These are phyloP conservation scores for Acrobasis suavella DNA, from an alignment of 2,888 invertebrate genomes.

Conservation along the genomic window DNA sequence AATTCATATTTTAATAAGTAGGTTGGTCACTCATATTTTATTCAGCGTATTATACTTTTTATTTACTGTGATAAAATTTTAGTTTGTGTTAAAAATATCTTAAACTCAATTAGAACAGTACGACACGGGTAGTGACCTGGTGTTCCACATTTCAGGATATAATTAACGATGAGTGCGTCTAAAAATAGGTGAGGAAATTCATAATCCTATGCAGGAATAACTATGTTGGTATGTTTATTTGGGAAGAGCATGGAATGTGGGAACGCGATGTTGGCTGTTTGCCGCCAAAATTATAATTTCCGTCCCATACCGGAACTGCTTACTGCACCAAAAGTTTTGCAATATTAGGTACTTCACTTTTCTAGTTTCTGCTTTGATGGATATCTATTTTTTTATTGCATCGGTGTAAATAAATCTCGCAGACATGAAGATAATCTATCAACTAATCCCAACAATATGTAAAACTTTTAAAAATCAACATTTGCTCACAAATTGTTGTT, in stretches of 20 bases:
- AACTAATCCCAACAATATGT: too few species aligned
- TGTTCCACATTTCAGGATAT: constrained; percentile 56
- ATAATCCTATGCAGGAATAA: constrained; percentile 18
- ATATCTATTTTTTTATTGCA: too few species aligned
- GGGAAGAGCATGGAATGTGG: not conserved
- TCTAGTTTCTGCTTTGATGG: too few species aligned
- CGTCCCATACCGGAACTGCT: not conserved
- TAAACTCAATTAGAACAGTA: constrained; percentile 30
- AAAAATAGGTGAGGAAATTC: constrained; percentile 44
- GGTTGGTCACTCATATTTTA: too few species aligned
- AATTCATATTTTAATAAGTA: not conserved
- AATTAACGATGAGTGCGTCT: constrained; percentile 55
- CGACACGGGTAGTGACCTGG: constrained; percentile 38
- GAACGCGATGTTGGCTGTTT: not conserved
- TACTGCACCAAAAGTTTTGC: not conserved
- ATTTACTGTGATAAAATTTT: not conserved
- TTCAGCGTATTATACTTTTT: not conserved
- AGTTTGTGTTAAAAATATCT: not conserved
- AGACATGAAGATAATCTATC: too few species aligned
- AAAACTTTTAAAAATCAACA: too few species aligned
- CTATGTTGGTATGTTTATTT: not conserved
- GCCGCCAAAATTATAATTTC: constrained; percentile 14
- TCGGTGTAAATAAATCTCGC: too few species aligned
- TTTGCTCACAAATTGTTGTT: too few species aligned
- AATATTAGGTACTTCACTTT: not conserved